Evolutionary conservation across 2,113 vertebrate species (phyloP), one percentile per base, ranked within the genome.

Genomic region (Nycticebus coucang): DNA sequence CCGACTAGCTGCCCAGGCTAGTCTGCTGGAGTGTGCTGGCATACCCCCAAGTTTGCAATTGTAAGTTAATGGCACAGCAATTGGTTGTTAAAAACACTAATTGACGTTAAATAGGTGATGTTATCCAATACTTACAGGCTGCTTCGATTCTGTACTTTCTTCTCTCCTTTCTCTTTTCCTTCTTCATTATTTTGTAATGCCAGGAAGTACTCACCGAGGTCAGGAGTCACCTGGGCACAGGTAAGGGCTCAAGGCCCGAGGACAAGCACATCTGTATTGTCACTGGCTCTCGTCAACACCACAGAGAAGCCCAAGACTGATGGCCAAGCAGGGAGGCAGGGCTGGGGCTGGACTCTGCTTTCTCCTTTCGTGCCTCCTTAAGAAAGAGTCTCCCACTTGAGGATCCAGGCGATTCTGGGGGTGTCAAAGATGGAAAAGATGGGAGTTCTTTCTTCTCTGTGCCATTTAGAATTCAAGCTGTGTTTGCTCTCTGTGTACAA

Each of bases 61-160:
- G 96, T 66, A 95, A 98, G 93, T 96, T 97, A 98, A 97, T 92
- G 81, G 93, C 74, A 92, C 53, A 89, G 96, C 93, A 96, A 86
- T 89, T 1, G 6, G 33, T 93, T 97, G 95, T 97, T 97, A 98
- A 96, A 98, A 98, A 98, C 85, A 89, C 97, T 95, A 97, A 97
- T 19, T 96, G 89, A 92, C 82, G 69, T 97, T 71, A 37, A 94
- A 97, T 96, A 97, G 64, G 93, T 95, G 95, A 97, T 97, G 78
- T 94, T 98, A 97, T 89, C 95, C 57, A 45, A 83, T 92, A 96
- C 55, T 93, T 59, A 85, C n/a, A 92, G 66, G 53, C 91, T 92
- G 17, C 0, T 82, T 33, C 7, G 21, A 78, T 89, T 88, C 66
- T 95, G 80, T 89, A 21, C 62, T 72, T 91, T 89, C 72, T 30